These are phyloP conservation scores for Leptonema lineaticorne DNA, from an alignment of 1,140 invertebrate species.

Conservation along the genomic window DNA sequence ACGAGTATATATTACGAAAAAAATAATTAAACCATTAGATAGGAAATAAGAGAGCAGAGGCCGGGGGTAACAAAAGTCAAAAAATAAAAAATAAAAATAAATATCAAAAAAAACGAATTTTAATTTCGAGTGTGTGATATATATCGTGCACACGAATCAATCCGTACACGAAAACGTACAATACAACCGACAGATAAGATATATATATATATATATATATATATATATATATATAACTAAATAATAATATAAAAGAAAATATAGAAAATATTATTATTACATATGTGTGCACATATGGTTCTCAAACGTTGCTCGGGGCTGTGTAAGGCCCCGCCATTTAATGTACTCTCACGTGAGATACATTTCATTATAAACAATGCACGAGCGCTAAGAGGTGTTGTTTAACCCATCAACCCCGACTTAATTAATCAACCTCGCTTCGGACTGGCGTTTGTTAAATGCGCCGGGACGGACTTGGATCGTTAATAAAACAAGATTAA, in stretches of 20 bases:
- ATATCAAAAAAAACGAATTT: too few species aligned
- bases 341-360: constrained; percentile 31
- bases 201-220: background rate
- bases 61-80: too few species aligned
- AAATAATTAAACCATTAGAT: too few species aligned
- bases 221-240: background rate
- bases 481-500: constrained; percentile 35
- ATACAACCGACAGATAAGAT: background rate
- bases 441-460: constrained; percentile 17
- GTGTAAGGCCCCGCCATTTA: background rate
- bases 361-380: constrained; percentile 41
- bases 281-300: too few species aligned
- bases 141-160: background rate
- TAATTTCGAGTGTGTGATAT: too few species aligned
- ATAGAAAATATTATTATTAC: too few species aligned
- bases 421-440: constrained; percentile 58
- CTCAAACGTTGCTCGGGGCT: constrained; percentile 17
- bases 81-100: too few species aligned
- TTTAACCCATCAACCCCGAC: constrained; percentile 39
- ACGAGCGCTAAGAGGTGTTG: constrained; percentile 42
- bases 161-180: background rate
- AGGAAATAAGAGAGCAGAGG: too few species aligned
- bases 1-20: too few species aligned
- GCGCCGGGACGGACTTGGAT: constrained; percentile 16
- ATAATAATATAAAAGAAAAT: too few species aligned